phyloP scores from a whole-genome alignment of 1,140 invertebrate species.

The Leptinotarsa lineolata region DNA sequence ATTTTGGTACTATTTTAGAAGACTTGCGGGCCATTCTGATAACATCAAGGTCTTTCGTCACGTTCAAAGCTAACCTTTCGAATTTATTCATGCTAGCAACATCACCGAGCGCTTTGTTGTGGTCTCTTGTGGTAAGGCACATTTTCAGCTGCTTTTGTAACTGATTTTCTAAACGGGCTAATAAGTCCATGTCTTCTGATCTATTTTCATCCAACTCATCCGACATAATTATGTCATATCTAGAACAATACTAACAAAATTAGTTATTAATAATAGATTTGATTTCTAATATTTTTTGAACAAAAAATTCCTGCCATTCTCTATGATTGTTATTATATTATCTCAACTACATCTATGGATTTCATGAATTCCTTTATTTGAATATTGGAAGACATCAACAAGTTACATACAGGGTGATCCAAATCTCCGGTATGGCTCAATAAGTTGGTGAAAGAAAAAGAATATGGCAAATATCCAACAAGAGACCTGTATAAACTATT shows the following conservation, averaged over 20 bases:
- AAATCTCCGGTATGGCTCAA: no score
- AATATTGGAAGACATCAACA: no score
- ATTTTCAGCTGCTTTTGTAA: constrained; percentile 81
- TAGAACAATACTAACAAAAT: constrained; percentile 38
- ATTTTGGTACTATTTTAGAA: constrained; percentile 75
- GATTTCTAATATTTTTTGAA: no score
- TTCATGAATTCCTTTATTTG: no score
- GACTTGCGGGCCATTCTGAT: constrained; percentile 72
- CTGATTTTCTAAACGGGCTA: constrained; percentile 75
- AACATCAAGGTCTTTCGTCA: constrained; percentile 88
- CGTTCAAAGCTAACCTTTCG: constrained; percentile 70
- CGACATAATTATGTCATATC: constrained; percentile 74
- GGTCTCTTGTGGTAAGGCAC: constrained; percentile 84
- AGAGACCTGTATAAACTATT: no score
- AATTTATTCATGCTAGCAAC: constrained; percentile 87
- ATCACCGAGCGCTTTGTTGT: constrained; percentile 92
- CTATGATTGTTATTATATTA: no score
- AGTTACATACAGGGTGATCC: no score
- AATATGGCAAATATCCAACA: no score
- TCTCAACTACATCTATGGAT: no score
- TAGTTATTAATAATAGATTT: no score
- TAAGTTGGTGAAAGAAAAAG: no score
- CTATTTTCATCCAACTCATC: constrained; percentile 71
- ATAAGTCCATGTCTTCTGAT: constrained; percentile 59
- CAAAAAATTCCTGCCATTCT: no score